phyloP scores from a whole-genome alignment of 2,113 vertebrate genomes.

The Enhydra lutris region DNA sequence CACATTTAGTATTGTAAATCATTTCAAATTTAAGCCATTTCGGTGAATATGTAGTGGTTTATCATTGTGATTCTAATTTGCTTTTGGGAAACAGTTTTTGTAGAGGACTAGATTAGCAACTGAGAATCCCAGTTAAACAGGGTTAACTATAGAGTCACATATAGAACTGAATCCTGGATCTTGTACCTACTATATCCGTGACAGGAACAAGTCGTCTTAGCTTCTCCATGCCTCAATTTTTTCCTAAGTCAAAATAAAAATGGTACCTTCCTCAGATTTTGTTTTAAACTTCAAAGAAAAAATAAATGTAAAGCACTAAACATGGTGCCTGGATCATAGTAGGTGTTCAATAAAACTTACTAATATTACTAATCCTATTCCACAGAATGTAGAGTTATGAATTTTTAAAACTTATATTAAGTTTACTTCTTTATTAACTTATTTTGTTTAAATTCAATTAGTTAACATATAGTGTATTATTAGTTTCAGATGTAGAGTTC shows the following conservation, averaged over 20 bases:
- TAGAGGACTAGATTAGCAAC: background rate
- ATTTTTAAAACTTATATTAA: background rate
- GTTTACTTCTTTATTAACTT: background rate
- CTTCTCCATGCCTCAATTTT: background rate
- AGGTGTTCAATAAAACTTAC: background rate
- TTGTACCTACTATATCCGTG: background rate
- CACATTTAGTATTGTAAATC: background rate
- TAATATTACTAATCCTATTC: background rate
- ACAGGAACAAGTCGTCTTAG: background rate
- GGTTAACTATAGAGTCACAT: background rate
- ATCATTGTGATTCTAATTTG: background rate
- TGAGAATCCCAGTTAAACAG: background rate
- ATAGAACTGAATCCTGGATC: background rate
- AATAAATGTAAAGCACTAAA: background rate
- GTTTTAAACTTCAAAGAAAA: slow-evolving; percentile 30
- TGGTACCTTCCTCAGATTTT: background rate
- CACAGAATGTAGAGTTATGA: background rate
- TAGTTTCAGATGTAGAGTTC: no score
- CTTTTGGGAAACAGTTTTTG: background rate
- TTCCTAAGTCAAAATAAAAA: background rate
- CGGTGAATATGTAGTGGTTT: background rate
- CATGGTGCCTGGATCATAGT: background rate
- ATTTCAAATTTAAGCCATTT: background rate
- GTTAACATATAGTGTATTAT: no score
- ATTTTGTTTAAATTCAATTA: no score